Percentiles rank a stretch among this genome's conserved stretches.
Conservation (phyloP, 2,888 invertebrate species). For the Tribolium freemani region DNA sequence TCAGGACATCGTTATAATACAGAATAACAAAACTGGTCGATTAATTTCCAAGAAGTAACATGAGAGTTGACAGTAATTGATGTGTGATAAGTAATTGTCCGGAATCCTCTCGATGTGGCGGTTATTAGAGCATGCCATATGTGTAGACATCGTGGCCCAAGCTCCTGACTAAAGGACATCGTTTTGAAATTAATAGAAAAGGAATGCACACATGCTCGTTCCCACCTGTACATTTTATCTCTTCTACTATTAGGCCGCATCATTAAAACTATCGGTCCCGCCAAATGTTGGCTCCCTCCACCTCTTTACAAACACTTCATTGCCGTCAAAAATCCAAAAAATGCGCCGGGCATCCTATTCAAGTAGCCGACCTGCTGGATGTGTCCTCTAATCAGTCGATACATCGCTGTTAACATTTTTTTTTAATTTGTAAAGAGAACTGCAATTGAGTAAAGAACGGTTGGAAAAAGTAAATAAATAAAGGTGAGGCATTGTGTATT, state of each 20-base stretch:
- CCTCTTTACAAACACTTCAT: conserved; percentile 37
- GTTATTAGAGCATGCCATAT: conserved; percentile 28
- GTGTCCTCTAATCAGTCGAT: conserved; percentile 11
- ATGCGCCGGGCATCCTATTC: conserved; percentile 41
- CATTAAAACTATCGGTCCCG: conserved; percentile 37
- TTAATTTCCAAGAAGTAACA: conserved; percentile 32
- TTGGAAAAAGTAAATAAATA: neutral
- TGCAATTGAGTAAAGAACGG: conserved; percentile 5
- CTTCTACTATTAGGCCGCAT: conserved; percentile 36
- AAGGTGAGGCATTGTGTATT: conserved; percentile 27
- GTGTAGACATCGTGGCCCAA: conserved; percentile 13
- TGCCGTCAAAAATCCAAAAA: conserved; percentile 42
- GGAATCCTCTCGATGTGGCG: conserved; percentile 17
- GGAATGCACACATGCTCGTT: conserved; percentile 44
- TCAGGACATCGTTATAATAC: conserved; percentile 6
- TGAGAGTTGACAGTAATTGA: conserved; percentile 33
- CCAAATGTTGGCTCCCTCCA: conserved; percentile 35
- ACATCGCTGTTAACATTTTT: conserved; percentile 10
- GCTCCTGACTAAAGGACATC: conserved; percentile 31
- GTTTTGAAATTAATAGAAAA: conserved; percentile 40
- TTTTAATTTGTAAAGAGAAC: neutral
- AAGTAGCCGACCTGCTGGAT: conserved; percentile 30
- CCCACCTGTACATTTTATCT: conserved; percentile 44
- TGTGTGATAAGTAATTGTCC: conserved; percentile 29
- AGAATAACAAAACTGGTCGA: conserved; percentile 18